Conservation (phyloP, 2,113 vertebrate species). For the Channa argus region DNA sequence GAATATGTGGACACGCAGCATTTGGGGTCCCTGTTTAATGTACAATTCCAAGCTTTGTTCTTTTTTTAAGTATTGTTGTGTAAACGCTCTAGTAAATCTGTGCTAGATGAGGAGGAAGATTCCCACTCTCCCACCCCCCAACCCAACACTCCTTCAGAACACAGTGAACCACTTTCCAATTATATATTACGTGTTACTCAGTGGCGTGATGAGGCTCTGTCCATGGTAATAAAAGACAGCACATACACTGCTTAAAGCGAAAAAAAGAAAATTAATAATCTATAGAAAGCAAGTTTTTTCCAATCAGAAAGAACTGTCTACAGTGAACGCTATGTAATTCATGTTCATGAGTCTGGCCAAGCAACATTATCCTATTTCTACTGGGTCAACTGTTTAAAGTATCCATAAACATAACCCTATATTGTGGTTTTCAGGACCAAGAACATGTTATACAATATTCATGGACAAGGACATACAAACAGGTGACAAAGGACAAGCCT, state of each 20-base stretch:
- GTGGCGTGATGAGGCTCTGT: conserved; percentile 6
- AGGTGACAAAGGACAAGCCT: too few relatives aligned
- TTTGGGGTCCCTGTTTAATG: conserved; percentile 1
- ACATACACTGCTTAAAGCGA: not conserved
- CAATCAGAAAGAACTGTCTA: not conserved
- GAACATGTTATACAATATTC: too few relatives aligned
- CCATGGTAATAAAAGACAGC: not conserved
- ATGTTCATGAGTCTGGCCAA: not conserved
- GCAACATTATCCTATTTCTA: too few relatives aligned
- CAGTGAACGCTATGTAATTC: not conserved
- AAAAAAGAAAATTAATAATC: too few relatives aligned
- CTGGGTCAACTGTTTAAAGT: too few relatives aligned
- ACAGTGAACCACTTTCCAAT: conserved; percentile 37
- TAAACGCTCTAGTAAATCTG: conserved; percentile 4
- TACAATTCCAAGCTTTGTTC: not conserved
- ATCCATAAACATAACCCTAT: too few relatives aligned
- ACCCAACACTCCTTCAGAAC: conserved; percentile 21
- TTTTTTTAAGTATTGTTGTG: conserved; percentile 18
- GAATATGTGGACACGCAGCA: conserved; percentile 18
- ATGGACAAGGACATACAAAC: too few relatives aligned
- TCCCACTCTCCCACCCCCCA: not conserved
- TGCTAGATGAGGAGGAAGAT: not conserved
- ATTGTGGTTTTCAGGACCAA: not conserved
- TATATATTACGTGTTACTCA: conserved; percentile 12
- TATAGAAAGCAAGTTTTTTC: not conserved